Conservation (phyloP, 2,888 invertebrate species). For the Cistogaster globosa region DNA sequence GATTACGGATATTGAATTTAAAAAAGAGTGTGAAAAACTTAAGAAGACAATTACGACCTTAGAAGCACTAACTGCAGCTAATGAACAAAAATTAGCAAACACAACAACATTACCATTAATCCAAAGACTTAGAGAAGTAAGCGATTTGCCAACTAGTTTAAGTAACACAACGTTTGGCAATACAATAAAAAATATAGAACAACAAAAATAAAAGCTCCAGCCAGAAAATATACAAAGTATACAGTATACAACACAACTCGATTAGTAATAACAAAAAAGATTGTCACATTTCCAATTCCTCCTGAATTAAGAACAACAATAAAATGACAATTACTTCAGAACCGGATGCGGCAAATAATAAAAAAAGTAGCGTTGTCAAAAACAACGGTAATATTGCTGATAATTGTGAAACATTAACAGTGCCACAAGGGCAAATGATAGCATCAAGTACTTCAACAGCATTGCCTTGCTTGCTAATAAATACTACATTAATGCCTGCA, state of each 20-base stretch:
- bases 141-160: constrained; percentile 73
- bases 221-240: too few relatives aligned
- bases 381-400: constrained; percentile 55
- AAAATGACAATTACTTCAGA: constrained; percentile 75
- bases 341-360: constrained; percentile 70
- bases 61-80: constrained; percentile 47
- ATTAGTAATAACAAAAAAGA: constrained; percentile 67
- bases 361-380: constrained; percentile 60
- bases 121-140: constrained; percentile 81
- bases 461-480: constrained; percentile 43
- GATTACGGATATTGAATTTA: constrained; percentile 30
- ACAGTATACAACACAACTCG: constrained; percentile 69
- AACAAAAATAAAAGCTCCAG: constrained; percentile 40
- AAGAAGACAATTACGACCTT: constrained; percentile 54
- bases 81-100: constrained; percentile 56
- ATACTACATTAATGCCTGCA: constrained; percentile 71
- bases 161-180: constrained; percentile 67
- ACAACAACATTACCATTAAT: constrained; percentile 73
- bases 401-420: constrained; percentile 47
- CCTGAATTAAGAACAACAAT: constrained; percentile 65
- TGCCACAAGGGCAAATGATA: constrained; percentile 51
- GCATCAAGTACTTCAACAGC: constrained; percentile 34
- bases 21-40: constrained; percentile 60
- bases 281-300: constrained; percentile 47
- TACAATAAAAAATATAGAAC: constrained; percentile 45